phyloP scores from a whole-genome alignment of 2,888 invertebrate species.

The Ptychoptera albimana region DNA sequence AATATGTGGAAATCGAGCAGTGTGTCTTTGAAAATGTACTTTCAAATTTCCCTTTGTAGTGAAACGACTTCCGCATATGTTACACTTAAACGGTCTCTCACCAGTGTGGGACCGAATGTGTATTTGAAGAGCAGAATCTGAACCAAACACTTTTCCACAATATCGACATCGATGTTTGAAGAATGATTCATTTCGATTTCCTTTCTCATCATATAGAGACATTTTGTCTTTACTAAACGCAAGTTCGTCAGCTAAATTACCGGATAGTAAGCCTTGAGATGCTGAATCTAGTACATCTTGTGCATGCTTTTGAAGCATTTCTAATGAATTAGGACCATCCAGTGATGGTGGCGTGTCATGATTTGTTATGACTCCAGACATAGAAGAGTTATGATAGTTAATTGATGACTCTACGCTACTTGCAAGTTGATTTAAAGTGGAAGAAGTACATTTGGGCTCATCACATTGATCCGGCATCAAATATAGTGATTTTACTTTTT shows the following conservation, averaged over 20 bases:
- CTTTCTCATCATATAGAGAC: conserved; percentile 60
- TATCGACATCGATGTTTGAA: conserved; percentile 91
- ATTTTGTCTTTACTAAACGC: conserved; percentile 66
- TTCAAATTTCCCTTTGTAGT: conserved; percentile 99
- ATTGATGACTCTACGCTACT: conserved; percentile 32
- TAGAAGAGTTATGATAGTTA: conserved; percentile 34
- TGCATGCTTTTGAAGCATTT: conserved; percentile 81
- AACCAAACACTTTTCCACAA: conserved; percentile 92
- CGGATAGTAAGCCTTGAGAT: conserved; percentile 77
- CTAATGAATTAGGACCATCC: conserved; percentile 72
- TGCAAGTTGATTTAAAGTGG: neutral
- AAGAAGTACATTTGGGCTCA: conserved; percentile 7
- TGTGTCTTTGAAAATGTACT: conserved; percentile 96
- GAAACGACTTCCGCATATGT: conserved; percentile 96
- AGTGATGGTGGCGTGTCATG: conserved; percentile 62
- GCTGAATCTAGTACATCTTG: conserved; percentile 89
- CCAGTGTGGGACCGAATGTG: conserved; percentile 96
- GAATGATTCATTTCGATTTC: conserved; percentile 72
- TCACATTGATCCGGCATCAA: neutral
- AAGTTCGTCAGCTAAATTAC: conserved; percentile 77
- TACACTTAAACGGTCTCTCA: conserved; percentile 96
- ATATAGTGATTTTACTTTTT: conserved; percentile 1
- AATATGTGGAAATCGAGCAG: conserved; percentile 78
- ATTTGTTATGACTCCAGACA: conserved; percentile 62
- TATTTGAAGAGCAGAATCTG: conserved; percentile 92